phyloP scores from a whole-genome alignment of 2,797 vertebrate genomes.

The Chaunax sp. region DNA sequence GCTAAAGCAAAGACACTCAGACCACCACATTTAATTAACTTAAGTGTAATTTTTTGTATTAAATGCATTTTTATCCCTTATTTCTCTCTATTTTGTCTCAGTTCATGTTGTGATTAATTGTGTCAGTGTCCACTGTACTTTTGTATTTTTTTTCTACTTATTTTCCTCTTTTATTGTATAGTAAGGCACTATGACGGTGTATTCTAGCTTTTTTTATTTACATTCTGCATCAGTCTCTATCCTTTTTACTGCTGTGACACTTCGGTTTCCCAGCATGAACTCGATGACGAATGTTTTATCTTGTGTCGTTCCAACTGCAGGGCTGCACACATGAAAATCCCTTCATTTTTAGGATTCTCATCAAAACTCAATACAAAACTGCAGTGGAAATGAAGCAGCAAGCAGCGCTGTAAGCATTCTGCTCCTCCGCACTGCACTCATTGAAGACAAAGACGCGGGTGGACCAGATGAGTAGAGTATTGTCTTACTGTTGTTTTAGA shows the following conservation, averaged over 20 bases:
- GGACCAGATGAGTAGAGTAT: slow-evolving; percentile 27
- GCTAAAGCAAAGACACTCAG: neutral
- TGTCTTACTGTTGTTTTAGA: neutral
- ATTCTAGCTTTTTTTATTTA: neutral
- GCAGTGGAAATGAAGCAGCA: too few relatives aligned
- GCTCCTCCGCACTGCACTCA: neutral
- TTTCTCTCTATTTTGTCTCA: too few relatives aligned
- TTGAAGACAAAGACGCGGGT: slow-evolving; percentile 69
- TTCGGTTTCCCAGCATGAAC: neutral
- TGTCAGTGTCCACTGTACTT: too few relatives aligned
- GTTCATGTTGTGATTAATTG: neutral
- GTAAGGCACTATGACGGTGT: too few relatives aligned
- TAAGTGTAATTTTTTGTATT: neutral
- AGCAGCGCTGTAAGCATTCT: neutral
- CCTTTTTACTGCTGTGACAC: neutral
- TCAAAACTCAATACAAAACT: neutral
- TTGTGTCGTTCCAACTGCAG: neutral
- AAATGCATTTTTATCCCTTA: neutral
- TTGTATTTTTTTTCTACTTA: too few relatives aligned
- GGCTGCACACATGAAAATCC: fast-evolving
- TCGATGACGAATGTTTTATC: neutral
- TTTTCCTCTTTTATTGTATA: neutral
- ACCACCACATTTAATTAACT: neutral
- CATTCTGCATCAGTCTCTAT: too few relatives aligned
- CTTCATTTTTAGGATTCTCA: too few relatives aligned